Evolutionary conservation across 2,797 vertebrate species (phyloP), one percentile per base, ranked within the genome.

Genomic region (Diglossa cyanea): DNA sequence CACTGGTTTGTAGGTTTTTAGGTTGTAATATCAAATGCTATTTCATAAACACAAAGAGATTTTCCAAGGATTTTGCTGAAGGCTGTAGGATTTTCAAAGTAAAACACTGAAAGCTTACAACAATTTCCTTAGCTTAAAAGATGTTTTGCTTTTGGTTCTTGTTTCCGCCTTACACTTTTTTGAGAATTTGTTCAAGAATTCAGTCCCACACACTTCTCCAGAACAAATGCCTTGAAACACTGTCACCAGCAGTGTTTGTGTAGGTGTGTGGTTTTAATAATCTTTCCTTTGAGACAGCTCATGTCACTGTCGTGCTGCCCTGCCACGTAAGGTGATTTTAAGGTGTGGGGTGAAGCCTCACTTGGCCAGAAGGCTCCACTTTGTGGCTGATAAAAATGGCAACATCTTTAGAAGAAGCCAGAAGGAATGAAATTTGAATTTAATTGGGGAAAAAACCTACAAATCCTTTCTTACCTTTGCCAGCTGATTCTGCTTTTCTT

Each of bases 61-160:
- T 72, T 93, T 88, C 63, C 81, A 37, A 94, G 92, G 94, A 82
- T 95, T 88, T 92, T 81, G 55, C 86, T 95, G 82, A 95, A 90
- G 87, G 78, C 91, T 91, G 60, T 95, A 89, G 83, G 65, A 92
- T 85, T 96, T 97, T 96, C 65, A 55, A 91, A 97, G 87, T 93
- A 94, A 98, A 97, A 86, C 90, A 87, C 13, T 60, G 53, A 92
- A 94, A 95, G 90, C 95, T 97, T 92, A 93, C 9, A n/a, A 85
- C 93, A 94, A 88, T 96, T 97, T 97, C 65, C 77, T 92, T 91
- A 97, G 91, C 55, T 88, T 91, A 78, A 77, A 83, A 68, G 66
- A 79, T 96, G 60, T 95, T 95, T 95, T 66, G 35, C 77, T 95
- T 90, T 95, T 65, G 73, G 84, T 95, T 94, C 86, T 88, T 93